These are phyloP conservation scores for Aethina tumida DNA, from an alignment of 1,140 invertebrate genomes.

Conservation along the genomic window DNA sequence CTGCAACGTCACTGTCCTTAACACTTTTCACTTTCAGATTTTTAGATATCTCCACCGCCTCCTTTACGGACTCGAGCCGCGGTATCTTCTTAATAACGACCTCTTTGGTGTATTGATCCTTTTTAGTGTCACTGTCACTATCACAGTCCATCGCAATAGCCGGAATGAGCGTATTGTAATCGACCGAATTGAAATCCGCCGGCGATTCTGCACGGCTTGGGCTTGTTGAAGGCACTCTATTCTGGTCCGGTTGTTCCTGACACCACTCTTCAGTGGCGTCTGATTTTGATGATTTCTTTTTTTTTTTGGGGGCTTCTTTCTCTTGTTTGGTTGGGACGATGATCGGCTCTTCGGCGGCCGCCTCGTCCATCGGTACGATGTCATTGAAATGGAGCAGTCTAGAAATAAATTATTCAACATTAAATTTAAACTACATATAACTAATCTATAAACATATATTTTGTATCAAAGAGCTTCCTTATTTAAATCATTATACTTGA, in stretches of 20 bases:
- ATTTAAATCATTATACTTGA: neutral
- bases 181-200: constrained; percentile 27
- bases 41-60: constrained; percentile 29
- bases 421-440: neutral
- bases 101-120: constrained; percentile 15
- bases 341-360: constrained; percentile 41
- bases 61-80: constrained; percentile 23
- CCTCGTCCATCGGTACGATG: constrained; percentile 52
- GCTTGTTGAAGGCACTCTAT: constrained; percentile 22
- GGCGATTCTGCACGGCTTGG: constrained; percentile 25
- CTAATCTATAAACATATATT: no score
- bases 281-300: constrained; percentile 37
- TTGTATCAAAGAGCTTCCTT: no score
- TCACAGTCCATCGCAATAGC: constrained; percentile 33
- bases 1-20: constrained; percentile 26
- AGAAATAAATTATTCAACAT: constrained; percentile 14
- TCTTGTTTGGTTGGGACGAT: constrained; percentile 33
- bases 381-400: constrained; percentile 62
- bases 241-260: constrained; percentile 10
- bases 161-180: constrained; percentile 35
- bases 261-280: constrained; percentile 4
- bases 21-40: constrained; percentile 21
- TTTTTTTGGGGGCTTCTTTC: constrained; percentile 37
- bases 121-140: constrained; percentile 28
- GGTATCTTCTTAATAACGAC: constrained; percentile 16